These are phyloP conservation scores for Mormyrus iriodes DNA, from an alignment of 2,113 vertebrate genomes.

Conservation along the genomic window DNA sequence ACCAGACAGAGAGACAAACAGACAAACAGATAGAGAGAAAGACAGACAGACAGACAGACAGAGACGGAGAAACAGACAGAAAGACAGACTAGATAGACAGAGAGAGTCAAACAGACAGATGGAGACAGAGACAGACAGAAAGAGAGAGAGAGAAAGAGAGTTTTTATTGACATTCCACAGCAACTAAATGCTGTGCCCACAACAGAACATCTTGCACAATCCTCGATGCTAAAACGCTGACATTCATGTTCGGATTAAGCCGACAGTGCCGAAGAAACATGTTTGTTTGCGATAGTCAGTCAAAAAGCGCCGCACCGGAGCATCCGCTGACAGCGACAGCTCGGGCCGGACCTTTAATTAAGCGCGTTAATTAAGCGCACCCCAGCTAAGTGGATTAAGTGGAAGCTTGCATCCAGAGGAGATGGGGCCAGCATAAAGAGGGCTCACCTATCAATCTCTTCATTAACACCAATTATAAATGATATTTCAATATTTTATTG, in stretches of 20 bases:
- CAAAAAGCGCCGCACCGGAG: background rate
- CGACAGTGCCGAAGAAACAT: background rate
- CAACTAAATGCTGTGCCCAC: background rate
- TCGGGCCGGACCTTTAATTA: slow-evolving; percentile 1
- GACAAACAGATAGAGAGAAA: background rate
- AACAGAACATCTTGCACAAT: background rate
- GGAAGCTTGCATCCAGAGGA: background rate
- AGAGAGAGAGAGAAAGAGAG: background rate
- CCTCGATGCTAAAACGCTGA: background rate
- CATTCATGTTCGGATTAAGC: background rate
- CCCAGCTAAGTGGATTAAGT: slow-evolving; percentile 18
- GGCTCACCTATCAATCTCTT: slow-evolving; percentile 14
- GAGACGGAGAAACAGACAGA: background rate
- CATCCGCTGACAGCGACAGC: background rate
- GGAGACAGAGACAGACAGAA: no score
- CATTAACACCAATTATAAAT: slow-evolving; percentile 22
- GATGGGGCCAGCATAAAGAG: background rate
- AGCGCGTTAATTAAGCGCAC: background rate
- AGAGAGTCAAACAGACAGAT: no score
- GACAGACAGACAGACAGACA: background rate
- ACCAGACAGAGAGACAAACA: background rate
- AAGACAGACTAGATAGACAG: no score
- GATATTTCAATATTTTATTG: background rate
- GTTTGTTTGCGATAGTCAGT: slow-evolving; percentile 7
- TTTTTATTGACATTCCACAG: background rate